Evolutionary conservation across 2,888 invertebrate genomes (phyloP).

Genomic region (Drosophila conformis): DNA sequence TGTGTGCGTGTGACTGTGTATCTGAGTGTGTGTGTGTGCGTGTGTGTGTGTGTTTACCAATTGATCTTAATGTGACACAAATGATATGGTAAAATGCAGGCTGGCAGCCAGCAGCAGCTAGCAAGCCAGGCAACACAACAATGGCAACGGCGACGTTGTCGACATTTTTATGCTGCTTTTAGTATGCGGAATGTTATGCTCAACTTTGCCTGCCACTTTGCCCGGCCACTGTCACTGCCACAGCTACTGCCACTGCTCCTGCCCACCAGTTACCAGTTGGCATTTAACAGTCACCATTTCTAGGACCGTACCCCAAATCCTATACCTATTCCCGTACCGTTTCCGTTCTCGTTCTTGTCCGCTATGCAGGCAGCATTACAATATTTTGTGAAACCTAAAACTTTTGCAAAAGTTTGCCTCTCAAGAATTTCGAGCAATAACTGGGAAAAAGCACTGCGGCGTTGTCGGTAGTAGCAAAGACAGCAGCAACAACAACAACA

Average conservation of each 20-base stretch:
- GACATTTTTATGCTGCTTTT: slow-evolving; percentile 76
- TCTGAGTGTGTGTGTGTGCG: not conserved
- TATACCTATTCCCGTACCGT: slow-evolving; percentile 25
- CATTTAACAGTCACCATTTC: slow-evolving; percentile 27
- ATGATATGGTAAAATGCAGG: slow-evolving; percentile 81
- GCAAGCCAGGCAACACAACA: slow-evolving; percentile 66
- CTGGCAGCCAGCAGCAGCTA: slow-evolving; percentile 50
- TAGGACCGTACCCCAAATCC: slow-evolving; percentile 5
- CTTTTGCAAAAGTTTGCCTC: slow-evolving; percentile 56
- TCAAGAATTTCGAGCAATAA: slow-evolving; percentile 57
- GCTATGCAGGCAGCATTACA: slow-evolving; percentile 69
- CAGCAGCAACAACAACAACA: slow-evolving; percentile 28
- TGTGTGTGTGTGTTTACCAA: slow-evolving; percentile 77
- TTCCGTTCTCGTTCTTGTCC: slow-evolving; percentile 31
- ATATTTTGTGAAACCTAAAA: slow-evolving; percentile 74
- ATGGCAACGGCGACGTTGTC: slow-evolving; percentile 55
- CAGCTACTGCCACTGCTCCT: not conserved
- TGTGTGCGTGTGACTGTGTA: slow-evolving; percentile 1
- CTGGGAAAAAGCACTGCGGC: slow-evolving; percentile 44
- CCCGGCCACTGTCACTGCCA: slow-evolving; percentile 2
- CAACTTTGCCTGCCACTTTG: slow-evolving; percentile 26
- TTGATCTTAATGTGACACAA: slow-evolving; percentile 84
- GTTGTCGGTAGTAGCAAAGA: slow-evolving; percentile 20
- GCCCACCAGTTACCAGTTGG: not conserved
- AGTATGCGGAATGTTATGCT: slow-evolving; percentile 64